Percentiles rank a stretch among this genome's conserved stretches.
phyloP scores from a whole-genome alignment of 2,797 vertebrate genomes.

The Streptopelia turtur region DNA sequence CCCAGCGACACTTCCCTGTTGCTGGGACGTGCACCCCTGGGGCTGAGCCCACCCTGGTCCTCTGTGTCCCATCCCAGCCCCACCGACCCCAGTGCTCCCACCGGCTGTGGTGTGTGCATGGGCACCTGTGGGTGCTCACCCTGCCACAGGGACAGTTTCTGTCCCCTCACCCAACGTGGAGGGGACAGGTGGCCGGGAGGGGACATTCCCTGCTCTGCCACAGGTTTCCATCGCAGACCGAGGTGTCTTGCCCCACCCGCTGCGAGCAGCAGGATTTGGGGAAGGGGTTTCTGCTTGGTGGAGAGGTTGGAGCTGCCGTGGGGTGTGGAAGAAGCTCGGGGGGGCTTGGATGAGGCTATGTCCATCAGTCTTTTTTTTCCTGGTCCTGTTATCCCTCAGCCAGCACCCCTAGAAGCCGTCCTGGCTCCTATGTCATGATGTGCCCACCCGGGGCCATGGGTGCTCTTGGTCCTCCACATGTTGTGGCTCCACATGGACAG shows the following conservation, averaged over 20 bases:
- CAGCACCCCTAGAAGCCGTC: background rate
- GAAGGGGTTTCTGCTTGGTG: background rate
- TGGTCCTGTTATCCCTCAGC: background rate
- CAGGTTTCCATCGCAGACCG: background rate
- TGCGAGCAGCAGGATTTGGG: background rate
- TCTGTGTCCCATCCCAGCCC: background rate
- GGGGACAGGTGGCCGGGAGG: background rate
- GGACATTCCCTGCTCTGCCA: background rate
- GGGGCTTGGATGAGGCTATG: background rate
- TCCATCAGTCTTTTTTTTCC: background rate
- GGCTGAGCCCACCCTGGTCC: background rate
- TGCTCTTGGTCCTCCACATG: accelerated
- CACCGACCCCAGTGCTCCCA: background rate
- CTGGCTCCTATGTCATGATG: background rate
- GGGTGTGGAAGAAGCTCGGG: background rate
- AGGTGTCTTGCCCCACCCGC: background rate
- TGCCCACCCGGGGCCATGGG: background rate
- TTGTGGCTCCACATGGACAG: background rate
- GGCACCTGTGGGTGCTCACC: background rate
- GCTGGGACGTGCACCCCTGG: background rate
- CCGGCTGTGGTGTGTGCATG: background rate
- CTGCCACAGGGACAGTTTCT: accelerated
- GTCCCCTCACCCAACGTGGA: accelerated
- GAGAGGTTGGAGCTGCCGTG: background rate
- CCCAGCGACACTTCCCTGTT: no score